Evolutionary conservation across 53 echinoderm and acorn worm species (phyloP).

Genomic region (Echinarachnius parma): DNA sequence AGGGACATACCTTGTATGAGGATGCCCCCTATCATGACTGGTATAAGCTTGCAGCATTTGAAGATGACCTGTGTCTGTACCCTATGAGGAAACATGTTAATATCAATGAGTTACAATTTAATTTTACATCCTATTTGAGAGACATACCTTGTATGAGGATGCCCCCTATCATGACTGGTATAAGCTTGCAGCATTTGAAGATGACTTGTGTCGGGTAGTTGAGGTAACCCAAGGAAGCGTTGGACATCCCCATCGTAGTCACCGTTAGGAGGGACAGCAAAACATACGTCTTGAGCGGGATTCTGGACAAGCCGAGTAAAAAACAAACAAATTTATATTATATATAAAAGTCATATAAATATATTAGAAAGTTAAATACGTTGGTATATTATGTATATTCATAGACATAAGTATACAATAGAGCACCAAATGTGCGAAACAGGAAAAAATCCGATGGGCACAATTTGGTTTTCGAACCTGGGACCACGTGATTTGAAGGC

Average conservation of each 20-base stretch:
- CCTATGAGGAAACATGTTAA: no score
- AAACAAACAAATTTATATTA: neutral
- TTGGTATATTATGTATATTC: no score
- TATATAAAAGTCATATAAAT: no score
- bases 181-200: constrained; percentile 98
- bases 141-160: constrained; percentile 87
- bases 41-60: constrained; percentile 98
- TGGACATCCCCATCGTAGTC: constrained; percentile 93
- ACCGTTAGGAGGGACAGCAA: constrained; percentile 88
- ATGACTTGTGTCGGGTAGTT: constrained; percentile 98
- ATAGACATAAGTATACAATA: no score
- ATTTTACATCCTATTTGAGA: no score
- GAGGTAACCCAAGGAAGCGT: constrained; percentile 85
- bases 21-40: constrained; percentile 95
- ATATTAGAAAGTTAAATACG: no score
- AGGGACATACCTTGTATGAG: constrained; percentile 96
- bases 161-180: constrained; percentile 98
- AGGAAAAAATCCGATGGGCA: no score
- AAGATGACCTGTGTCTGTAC: constrained; percentile 99
- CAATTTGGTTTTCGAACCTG: no score
- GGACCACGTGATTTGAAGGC: no score
- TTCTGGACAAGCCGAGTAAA: constrained; percentile 49
- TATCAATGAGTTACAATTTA: no score
- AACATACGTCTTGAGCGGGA: constrained; percentile 76
- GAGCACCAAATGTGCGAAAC: no score